Conservation (phyloP, 2,797 vertebrate genomes). For the Phyllotis vaccarum region DNA sequence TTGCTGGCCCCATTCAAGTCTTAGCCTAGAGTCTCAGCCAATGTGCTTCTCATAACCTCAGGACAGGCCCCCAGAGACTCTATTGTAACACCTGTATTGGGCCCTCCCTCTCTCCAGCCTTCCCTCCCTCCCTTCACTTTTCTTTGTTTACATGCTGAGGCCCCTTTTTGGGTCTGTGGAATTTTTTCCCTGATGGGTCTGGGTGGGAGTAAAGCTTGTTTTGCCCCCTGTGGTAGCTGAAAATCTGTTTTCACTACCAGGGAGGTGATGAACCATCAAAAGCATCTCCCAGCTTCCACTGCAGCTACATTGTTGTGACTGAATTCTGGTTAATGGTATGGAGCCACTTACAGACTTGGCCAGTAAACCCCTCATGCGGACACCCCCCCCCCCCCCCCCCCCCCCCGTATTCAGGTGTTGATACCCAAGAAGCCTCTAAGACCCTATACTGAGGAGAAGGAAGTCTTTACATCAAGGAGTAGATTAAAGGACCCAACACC, state of each 20-base stretch:
- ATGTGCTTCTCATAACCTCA: not conserved
- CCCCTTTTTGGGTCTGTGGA: not conserved
- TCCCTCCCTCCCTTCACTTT: fast-evolving
- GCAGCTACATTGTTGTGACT: not conserved
- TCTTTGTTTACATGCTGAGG: not conserved
- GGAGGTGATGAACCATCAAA: not conserved
- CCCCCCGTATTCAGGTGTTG: not conserved
- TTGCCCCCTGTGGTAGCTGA: not conserved
- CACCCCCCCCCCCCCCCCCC: not conserved
- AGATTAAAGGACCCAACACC: not conserved
- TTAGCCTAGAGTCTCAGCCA: not conserved
- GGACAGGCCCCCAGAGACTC: not conserved
- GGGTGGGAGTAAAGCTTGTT: not conserved
- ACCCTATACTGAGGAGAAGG: not conserved
- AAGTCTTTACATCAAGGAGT: not conserved
- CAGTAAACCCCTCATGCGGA: not conserved
- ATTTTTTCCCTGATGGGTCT: not conserved
- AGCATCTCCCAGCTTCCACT: not conserved
- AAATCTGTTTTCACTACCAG: not conserved
- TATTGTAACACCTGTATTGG: not conserved
- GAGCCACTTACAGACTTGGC: not conserved
- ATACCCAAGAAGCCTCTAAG: not conserved
- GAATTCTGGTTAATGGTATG: not conserved
- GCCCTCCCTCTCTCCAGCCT: not conserved
- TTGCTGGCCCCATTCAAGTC: not conserved